phyloP scores from a whole-genome alignment of 2,113 vertebrate genomes.

The Sciurus niger region DNA sequence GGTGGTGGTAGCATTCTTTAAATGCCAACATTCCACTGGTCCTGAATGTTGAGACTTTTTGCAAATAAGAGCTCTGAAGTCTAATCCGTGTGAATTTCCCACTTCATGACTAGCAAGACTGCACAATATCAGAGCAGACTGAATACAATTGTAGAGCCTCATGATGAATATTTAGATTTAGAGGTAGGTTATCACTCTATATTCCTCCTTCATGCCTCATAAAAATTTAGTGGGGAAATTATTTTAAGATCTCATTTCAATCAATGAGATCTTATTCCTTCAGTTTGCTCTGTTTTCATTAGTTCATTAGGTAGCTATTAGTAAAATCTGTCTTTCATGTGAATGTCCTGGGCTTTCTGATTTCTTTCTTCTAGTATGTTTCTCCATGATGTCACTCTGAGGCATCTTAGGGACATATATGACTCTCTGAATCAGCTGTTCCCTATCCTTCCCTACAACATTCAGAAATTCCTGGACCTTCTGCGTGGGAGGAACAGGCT shows the following conservation, averaged over 20 bases:
- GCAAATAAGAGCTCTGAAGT: conserved; percentile 54
- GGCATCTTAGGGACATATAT: not conserved
- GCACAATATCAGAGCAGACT: not conserved
- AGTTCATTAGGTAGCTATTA: not conserved
- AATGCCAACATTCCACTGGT: conserved; percentile 75
- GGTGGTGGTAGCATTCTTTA: conserved; percentile 60
- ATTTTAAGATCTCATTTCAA: not conserved
- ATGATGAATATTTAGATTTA: conserved; percentile 27
- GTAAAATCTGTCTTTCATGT: not conserved
- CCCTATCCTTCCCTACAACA: not conserved
- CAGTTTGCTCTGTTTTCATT: not conserved
- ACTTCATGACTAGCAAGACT: not conserved
- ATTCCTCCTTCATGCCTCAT: not conserved
- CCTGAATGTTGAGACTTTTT: conserved; percentile 15
- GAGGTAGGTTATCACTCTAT: not conserved
- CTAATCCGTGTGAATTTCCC: conserved; percentile 44
- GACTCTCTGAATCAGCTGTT: not conserved
- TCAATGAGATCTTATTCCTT: not conserved
- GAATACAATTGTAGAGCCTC: not conserved
- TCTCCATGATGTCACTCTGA: not conserved
- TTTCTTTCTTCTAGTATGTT: not conserved
- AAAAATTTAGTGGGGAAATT: not conserved
- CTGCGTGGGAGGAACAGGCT: not conserved
- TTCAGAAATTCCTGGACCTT: not conserved
- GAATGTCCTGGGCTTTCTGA: not conserved